A percentile compares a stretch with the other conserved stretches of the same genome.
Evolutionary conservation across 2,797 vertebrate species (phyloP).

Genomic region (Semotilus atromaculatus): DNA sequence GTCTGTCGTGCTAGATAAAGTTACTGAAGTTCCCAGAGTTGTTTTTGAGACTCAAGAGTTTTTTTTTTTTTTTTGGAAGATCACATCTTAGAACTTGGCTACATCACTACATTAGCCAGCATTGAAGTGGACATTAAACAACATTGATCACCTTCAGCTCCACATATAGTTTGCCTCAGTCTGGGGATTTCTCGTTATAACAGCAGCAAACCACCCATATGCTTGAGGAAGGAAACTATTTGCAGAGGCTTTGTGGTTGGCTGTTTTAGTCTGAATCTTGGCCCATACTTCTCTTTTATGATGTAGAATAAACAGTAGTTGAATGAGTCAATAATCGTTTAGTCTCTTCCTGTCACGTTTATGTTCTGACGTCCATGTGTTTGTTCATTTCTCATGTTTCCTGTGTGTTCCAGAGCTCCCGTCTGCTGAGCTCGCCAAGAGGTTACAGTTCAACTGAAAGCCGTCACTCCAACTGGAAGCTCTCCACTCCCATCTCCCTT

Average conservation of each 20-base stretch:
- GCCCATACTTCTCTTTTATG: background rate
- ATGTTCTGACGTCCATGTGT: background rate
- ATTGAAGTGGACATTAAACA: background rate
- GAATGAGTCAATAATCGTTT: background rate
- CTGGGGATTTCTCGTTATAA: background rate
- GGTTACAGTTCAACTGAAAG: slow-evolving; percentile 80
- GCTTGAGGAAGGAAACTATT: background rate
- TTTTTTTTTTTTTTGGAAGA: slow-evolving; percentile 1
- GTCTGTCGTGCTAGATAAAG: slow-evolving; percentile 65
- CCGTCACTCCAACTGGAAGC: slow-evolving; percentile 82
- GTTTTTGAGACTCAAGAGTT: slow-evolving; percentile 23
- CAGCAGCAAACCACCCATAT: background rate
- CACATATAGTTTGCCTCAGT: background rate
- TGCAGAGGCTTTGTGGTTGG: background rate
- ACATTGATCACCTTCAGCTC: background rate
- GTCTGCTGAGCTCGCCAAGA: slow-evolving; percentile 78
- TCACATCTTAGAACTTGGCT: slow-evolving; percentile 14
- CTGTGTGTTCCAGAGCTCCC: slow-evolving; percentile 73
- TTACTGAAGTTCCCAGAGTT: slow-evolving; percentile 65
- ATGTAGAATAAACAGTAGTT: background rate
- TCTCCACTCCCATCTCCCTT: slow-evolving; percentile 75
- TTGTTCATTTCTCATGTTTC: background rate
- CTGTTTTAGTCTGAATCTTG: background rate
- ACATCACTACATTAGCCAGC: slow-evolving; percentile 30
- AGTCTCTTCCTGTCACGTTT: background rate